Evolutionary conservation across 53 echinoderm and acorn worm genomes (phyloP).

Genomic region (Astropecten irregularis): DNA sequence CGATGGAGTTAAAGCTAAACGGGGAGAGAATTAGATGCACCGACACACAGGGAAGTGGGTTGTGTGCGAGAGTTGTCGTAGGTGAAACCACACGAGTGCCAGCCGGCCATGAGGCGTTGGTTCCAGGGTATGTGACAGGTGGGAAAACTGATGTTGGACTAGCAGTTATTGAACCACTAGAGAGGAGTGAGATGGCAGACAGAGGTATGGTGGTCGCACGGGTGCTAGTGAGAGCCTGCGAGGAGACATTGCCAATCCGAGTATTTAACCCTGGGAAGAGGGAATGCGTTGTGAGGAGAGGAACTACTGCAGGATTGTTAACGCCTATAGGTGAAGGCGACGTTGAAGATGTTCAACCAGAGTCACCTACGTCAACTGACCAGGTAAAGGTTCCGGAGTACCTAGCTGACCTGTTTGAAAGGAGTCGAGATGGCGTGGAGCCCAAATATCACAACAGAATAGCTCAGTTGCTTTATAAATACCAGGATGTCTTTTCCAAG

Average conservation of each 20-base stretch:
- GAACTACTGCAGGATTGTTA: slow-evolving; percentile 14
- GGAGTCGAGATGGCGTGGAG: not conserved
- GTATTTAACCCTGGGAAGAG: slow-evolving; percentile 48
- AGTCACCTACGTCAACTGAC: not conserved
- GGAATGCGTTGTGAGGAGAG: not conserved
- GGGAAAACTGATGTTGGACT: not conserved
- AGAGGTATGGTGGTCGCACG: slow-evolving; percentile 47
- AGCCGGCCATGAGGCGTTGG: slow-evolving; percentile 44
- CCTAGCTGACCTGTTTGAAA: too few relatives aligned
- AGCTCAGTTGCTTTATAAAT: not conserved
- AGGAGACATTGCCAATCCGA: slow-evolving; percentile 10
- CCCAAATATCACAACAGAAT: not conserved
- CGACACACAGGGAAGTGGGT: too few relatives aligned
- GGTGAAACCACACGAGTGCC: too few relatives aligned
- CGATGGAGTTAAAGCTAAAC: too few relatives aligned
- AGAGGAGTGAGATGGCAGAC: not conserved
- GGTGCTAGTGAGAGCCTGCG: not conserved
- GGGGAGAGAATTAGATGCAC: too few relatives aligned
- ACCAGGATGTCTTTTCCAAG: too few relatives aligned
- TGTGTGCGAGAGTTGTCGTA: too few relatives aligned
- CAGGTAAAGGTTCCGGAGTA: not conserved
- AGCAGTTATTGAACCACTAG: slow-evolving; percentile 26
- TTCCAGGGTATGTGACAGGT: slow-evolving; percentile 11
- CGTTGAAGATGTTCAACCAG: not conserved
- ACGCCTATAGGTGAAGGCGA: slow-evolving; percentile 31